Evolutionary conservation across 2,888 invertebrate genomes (phyloP).

Genomic region (Chelonus formosanus): DNA sequence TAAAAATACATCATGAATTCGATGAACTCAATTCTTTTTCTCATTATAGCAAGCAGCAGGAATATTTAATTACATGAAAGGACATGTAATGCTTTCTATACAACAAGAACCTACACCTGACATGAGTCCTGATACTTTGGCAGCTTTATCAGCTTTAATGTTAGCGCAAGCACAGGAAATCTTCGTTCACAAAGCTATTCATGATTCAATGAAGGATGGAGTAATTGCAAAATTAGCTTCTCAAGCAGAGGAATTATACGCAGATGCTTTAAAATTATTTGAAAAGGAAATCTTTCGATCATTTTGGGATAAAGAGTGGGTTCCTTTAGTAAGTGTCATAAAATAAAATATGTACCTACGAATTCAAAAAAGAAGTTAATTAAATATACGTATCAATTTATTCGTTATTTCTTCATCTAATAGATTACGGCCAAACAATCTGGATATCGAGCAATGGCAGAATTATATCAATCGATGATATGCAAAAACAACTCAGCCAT

Average conservation of each 20-base stretch:
- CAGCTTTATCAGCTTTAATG: conserved; percentile 88
- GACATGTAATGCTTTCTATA: conserved; percentile 80
- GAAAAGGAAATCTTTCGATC: conserved; percentile 83
- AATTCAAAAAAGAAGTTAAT: background rate
- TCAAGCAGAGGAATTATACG: conserved; percentile 93
- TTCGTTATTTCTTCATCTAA: conserved; percentile 35
- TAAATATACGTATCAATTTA: conserved; percentile 12
- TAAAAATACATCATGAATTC: background rate
- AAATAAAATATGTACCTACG: background rate
- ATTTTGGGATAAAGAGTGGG: conserved; percentile 92
- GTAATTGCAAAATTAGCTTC: conserved; percentile 91
- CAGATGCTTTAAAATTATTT: conserved; percentile 87
- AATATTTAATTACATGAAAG: conserved; percentile 86
- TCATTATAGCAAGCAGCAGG: conserved; percentile 84
- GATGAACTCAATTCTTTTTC: conserved; percentile 8
- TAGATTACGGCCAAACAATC: conserved; percentile 87
- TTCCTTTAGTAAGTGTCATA: conserved; percentile 70
- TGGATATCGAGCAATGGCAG: conserved; percentile 87
- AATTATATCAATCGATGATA: conserved; percentile 87
- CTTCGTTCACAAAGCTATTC: conserved; percentile 92
- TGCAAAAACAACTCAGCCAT: conserved; percentile 80
- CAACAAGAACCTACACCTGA: conserved; percentile 97
- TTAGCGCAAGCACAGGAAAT: conserved; percentile 98
- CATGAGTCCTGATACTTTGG: conserved; percentile 89
- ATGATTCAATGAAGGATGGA: conserved; percentile 93